Percentiles rank a stretch among this genome's conserved stretches.
These are phyloP conservation scores for Drosophila takahashii DNA, from an alignment of 1,140 invertebrate genomes.

Conservation along the genomic window DNA sequence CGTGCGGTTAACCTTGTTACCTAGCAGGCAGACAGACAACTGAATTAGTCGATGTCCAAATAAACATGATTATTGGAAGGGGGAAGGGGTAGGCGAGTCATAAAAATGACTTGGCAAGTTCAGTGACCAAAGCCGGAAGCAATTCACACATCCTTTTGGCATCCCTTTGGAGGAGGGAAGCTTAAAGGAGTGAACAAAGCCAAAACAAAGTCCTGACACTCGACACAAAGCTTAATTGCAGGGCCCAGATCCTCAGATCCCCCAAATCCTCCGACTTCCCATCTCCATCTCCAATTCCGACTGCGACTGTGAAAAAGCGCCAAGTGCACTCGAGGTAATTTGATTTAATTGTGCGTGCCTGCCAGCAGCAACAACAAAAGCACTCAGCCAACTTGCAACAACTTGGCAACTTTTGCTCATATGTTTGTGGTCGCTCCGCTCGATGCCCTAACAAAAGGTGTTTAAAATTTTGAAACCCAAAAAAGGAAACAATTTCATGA, in stretches of 20 bases:
- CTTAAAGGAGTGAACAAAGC: not conserved
- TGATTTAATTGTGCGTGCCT: conserved; percentile 81
- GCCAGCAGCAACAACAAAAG: conserved; percentile 43
- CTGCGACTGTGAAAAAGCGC: conserved; percentile 61
- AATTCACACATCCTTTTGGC: conserved; percentile 23
- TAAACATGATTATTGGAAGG: not conserved
- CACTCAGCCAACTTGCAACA: conserved; percentile 29
- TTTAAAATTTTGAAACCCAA: not conserved
- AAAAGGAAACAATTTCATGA: too few species aligned
- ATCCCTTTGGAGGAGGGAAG: conserved; percentile 1
- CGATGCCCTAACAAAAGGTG: conserved; percentile 12
- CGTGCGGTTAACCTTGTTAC: conserved; percentile 16
- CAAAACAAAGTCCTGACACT: conserved; percentile 39
- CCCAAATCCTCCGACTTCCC: conserved; percentile 1
- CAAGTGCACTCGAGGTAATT: conserved; percentile 81
- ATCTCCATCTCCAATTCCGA: not conserved
- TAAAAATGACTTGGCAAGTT: conserved; percentile 34
- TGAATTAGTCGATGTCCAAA: not conserved
- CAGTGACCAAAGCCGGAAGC: conserved; percentile 66
- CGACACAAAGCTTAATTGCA: conserved; percentile 73
- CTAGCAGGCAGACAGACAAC: not conserved
- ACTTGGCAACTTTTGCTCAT: conserved; percentile 43
- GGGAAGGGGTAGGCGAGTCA: not conserved
- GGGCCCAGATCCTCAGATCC: conserved; percentile 11
- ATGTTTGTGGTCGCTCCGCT: conserved; percentile 26